Conservation (phyloP, 2,113 vertebrate species). For the Cyprinodon brontotheroides region DNA sequence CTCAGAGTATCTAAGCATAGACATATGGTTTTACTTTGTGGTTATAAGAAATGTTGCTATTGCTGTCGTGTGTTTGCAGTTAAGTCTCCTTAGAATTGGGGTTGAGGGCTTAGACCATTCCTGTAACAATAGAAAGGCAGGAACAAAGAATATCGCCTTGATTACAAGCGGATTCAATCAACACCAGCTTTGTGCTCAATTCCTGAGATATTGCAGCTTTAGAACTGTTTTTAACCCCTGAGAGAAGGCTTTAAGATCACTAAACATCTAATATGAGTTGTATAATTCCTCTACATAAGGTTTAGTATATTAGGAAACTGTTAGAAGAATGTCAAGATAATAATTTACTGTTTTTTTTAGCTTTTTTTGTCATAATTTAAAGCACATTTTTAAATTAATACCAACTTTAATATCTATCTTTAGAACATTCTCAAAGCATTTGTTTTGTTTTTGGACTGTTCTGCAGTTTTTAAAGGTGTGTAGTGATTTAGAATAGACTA, state of each 20-base stretch:
- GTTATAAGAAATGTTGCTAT: slow-evolving; percentile 28
- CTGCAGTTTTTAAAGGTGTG: not conserved
- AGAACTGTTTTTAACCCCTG: slow-evolving; percentile 36
- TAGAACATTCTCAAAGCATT: not conserved
- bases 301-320: slow-evolving; percentile 3
- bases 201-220: slow-evolving; percentile 40
- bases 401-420: not conserved
- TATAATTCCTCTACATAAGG: slow-evolving; percentile 2
- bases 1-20: slow-evolving; percentile 12
- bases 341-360: not conserved
- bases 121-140: slow-evolving; percentile 45
- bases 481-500: not conserved
- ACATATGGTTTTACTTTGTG: slow-evolving; percentile 45
- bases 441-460: not conserved
- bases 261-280: slow-evolving; percentile 19
- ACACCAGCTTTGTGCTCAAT: slow-evolving; percentile 47
- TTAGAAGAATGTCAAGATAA: not conserved
- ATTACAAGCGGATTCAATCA: slow-evolving; percentile 62
- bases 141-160: slow-evolving; percentile 39
- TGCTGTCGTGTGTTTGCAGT: slow-evolving; percentile 47
- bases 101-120: slow-evolving; percentile 11
- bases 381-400: not conserved
- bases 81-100: slow-evolving; percentile 7
- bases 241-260: slow-evolving; percentile 16
- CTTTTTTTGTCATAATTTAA: not conserved